Evolutionary conservation across 2,888 invertebrate genomes (phyloP), one percentile per base, ranked within the genome.

Genomic region (Oxystoma pomonae): DNA sequence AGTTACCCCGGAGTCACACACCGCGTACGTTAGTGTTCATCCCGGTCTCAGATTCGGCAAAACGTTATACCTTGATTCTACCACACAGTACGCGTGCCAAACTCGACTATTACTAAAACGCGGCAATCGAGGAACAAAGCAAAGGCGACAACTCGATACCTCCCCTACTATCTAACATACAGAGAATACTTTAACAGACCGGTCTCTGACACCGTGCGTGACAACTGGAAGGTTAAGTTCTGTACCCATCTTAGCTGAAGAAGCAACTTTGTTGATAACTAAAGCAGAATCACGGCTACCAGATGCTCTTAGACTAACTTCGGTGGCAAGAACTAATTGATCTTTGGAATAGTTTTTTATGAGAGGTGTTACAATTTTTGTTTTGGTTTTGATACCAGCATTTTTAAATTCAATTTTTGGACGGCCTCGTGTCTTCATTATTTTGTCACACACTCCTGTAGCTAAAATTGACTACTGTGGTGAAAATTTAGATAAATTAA

Each of bases 181-280:
- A 35, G 16, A 16, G 49, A 49, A 49, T 22, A 22, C 2, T n/a
- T 22, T 17, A 9, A 16, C 9, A 16, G 16, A 21, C 18, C 49
- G 49, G 58, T 58, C 22, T 58, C 58, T 16, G 49, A 58, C n/a
- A 49, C 58, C 58, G 58, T 22, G 58, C 35, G 58, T 17, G 58
- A 22, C 58, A 16, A 22, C 17, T 22, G 49, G n/a, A 49, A 22
- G 58, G 58, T 53, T 53, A 53, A 53, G 50, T 49, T 49, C 50
- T 49, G 50, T 49, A 49, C 16, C 50, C 16, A 49, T 49, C 50
- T 49, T 49, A 49, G 50, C 50, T 49, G 50, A 49, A 49, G 50
- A 49, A 12, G 50, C 50, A 49, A 49, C 50, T 49, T 49, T 49
- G 50, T 49, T 49, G 50, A 49, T 49, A 49, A 49, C 50, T 49